Evolutionary conservation across 2,888 invertebrate species (phyloP), one percentile per base, ranked within the genome.

Genomic region (Notocelia uddmanniana): DNA sequence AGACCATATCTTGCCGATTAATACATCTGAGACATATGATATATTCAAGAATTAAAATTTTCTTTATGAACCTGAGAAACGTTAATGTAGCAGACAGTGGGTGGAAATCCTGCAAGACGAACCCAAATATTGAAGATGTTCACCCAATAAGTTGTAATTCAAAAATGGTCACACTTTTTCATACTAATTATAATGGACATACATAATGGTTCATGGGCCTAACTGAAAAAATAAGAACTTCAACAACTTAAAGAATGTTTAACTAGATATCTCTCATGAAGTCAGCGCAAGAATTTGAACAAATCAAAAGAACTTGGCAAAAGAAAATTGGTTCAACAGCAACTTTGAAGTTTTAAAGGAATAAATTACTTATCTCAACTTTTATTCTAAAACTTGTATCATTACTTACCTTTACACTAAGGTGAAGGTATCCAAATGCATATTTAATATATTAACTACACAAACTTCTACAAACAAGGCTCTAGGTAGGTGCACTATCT

Each of bases 261-360:
- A 62, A 58, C 37, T 8, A 37, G 13, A 59, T 26, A 34, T 62
- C 2, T 62, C 18, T 52, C 0, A 19, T 52, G 8, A n/a, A n/a
- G n/a, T n/a, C n/a, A n/a, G n/a, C n/a, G n/a, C n/a, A 52, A 34
- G 13, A 50, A 34, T 10, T 34, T 52, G 19, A 31, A 63, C 41
- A 26, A 52, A 68, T 26, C 60, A 23, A 21, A 41, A 19, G 18
- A 52, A 68, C 21, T 59, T 37, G 13, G 26, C 18, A 52, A 26
- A 21, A 52, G 59, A 69, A 57, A 34, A 69, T 64, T 26, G 23
- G 58, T 64, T 64, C 23, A 57, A 23, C 37, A 50, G 50, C 58
- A 64, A 34, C 63, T 62, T 45, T 19, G 41, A 63, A 69, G 63
- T 70, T 58, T 57, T 69, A 64, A 64, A 52, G 52, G 70, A 64